Evolutionary conservation across 1,140 invertebrate species (phyloP), one percentile per base, ranked within the genome.

Genomic region (Saccostrea echinata): DNA sequence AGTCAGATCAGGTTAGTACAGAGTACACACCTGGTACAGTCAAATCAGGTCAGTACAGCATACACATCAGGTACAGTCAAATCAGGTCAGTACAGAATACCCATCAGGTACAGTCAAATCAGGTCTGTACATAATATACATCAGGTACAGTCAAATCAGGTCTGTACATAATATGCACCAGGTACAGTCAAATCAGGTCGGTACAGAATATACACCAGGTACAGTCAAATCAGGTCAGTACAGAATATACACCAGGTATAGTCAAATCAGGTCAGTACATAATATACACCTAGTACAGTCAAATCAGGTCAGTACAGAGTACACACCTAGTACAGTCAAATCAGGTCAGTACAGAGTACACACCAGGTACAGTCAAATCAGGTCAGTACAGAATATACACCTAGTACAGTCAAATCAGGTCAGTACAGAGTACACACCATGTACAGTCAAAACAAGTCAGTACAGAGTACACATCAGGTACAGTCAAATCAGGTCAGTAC

Each of bases 341-440:
- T 52, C 81, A 30, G 51, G 51, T 82, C 71, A 33, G 27, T 80
- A 27, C 18, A 64, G 35, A 3, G 6, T 43, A 6, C 6, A 43
- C 35, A n/a, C n/a, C n/a, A n/a, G n/a, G n/a, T n/a, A n/a, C n/a
- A n/a, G n/a, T 82, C n/a, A 82, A 43, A 82, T 52, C 81, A 30
- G 51, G 51, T 82, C 71, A 33, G 27, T 80, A 27, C 18, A 64
- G 35, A 3, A 43, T 43, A 6, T 43, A 43, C 35, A n/a, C n/a
- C n/a, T n/a, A n/a, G n/a, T n/a, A n/a, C n/a, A n/a, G n/a, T 82
- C n/a, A 82, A 43, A 82, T 52, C 81, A 30, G 51, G 51, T 82
- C 71, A 33, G 27, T 80, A 27, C 18, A 64, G 35, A 3, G 6
- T 43, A 6, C 6, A 43, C 35, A n/a, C n/a, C n/a, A n/a, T n/a